Base-by-base conservation (phyloP, 2,888 invertebrate genomes). In the Megastigmus dorsalis region DNA sequence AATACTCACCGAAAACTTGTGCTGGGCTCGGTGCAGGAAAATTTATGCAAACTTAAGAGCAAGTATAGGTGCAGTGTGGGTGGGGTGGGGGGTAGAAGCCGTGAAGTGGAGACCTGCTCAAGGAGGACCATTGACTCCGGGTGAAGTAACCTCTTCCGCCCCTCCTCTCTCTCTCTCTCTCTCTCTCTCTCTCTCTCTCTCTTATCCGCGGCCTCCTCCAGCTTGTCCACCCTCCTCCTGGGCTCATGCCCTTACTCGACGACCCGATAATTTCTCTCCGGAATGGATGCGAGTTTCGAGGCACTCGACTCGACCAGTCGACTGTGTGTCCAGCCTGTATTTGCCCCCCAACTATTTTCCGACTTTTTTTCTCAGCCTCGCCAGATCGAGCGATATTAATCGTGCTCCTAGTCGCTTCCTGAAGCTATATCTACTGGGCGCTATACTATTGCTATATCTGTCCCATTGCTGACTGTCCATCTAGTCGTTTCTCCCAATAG, bases 41-140 rank as follows among this genome's bases (percentile, higher is more conserved):
- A 69, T 69, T 60, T 69, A 69, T 69, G 69, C 69, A 69, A 69
- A 69, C 60, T 60, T 33, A 33, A 36, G 23, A n/a, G n/a, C n/a
- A n/a, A n/a, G n/a, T n/a, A n/a, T n/a, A n/a, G n/a, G n/a, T n/a
- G n/a, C n/a, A n/a, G 10, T 18, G 45, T 1, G 45, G 33, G 15
- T 18, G 23, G 1, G n/a, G 60, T 3, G 30, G 18, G 45, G 13
- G 41, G 41, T 4, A 41, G 10, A 13, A 41, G 13, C 9, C 5
- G 41, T 3, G 43, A 63, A n/a, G 23, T 13, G 20, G 18, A 18
- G 57, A 36, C 26, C 45, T 13, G 23, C 26, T 57, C 23, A 10
- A 33, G 23, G 26, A 57, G 23, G 18, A 18, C 38, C 45, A 57
- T 57, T 45, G 57, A 36, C 36, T 36, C 15, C 15, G 48, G 50